phyloP scores from a whole-genome alignment of 23 tunicate species.

The Trididemnum clinides region DNA sequence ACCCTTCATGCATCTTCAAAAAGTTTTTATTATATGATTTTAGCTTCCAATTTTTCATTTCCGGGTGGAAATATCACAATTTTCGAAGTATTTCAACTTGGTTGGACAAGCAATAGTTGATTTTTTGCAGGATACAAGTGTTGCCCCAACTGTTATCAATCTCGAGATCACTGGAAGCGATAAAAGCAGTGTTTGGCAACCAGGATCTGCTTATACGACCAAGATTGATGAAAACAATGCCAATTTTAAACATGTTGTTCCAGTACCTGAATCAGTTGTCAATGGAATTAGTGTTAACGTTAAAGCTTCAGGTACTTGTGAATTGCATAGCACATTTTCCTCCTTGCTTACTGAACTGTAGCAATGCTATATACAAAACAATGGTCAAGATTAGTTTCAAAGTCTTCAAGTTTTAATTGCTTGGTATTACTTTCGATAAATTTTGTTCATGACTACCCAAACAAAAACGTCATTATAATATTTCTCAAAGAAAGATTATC shows the following conservation, averaged over 20 bases:
- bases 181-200: neutral
- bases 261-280: neutral
- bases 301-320: neutral
- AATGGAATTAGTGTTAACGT: neutral
- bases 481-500: too few species aligned
- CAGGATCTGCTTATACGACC: neutral
- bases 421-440: too few species aligned
- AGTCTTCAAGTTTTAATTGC: too few species aligned
- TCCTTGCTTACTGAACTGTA: neutral
- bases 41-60: too few species aligned
- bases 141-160: neutral
- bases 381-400: too few species aligned
- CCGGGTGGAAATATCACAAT: too few species aligned
- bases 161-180: neutral
- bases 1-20: too few species aligned
- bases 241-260: neutral
- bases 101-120: neutral
- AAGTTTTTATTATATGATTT: too few species aligned
- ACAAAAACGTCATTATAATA: too few species aligned
- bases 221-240: neutral
- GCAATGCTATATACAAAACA: neutral
- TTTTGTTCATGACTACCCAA: too few species aligned
- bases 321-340: too few species aligned
- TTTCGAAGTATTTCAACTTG: too few species aligned
- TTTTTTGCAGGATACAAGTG: neutral